phyloP scores from a whole-genome alignment of 2,113 vertebrate species.

The Bubo blakistoni region DNA sequence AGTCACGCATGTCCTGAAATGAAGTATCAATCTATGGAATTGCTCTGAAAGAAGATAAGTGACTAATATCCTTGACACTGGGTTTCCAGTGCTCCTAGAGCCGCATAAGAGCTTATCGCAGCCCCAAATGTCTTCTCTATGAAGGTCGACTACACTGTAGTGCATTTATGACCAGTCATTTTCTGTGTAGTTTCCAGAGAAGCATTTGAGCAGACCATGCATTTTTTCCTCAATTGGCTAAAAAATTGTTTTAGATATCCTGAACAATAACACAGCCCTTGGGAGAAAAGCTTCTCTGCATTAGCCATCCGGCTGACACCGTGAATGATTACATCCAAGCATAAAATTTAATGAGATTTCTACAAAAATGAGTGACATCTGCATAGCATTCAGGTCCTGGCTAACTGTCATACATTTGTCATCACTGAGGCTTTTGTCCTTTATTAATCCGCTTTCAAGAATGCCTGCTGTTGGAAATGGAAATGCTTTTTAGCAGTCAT shows the following conservation, averaged over 20 bases:
- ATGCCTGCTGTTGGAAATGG: constrained; percentile 17
- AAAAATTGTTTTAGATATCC: constrained; percentile 43
- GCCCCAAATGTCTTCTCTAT: background rate
- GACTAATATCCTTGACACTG: background rate
- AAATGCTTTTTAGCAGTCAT: constrained; percentile 44
- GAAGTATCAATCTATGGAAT: background rate
- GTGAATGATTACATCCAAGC: constrained; percentile 48
- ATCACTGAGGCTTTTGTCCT: constrained; percentile 28
- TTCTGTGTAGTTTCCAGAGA: background rate
- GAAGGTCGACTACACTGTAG: background rate
- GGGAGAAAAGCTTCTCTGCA: background rate
- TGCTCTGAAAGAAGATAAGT: background rate
- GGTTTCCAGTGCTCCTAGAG: background rate
- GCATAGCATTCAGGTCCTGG: constrained; percentile 30
- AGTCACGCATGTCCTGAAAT: background rate
- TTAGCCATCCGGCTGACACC: constrained; percentile 46
- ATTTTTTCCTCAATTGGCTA: constrained; percentile 20
- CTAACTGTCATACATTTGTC: constrained; percentile 52
- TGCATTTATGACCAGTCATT: constrained; percentile 15
- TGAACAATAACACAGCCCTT: constrained; percentile 32
- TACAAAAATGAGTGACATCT: constrained; percentile 61
- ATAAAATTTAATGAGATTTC: constrained; percentile 62
- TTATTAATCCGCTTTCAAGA: constrained; percentile 57
- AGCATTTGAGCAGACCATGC: background rate
- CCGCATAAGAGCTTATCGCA: background rate